Percentiles rank a stretch among this genome's conserved stretches.
Evolutionary conservation across 2,113 vertebrate species (phyloP).

Genomic region (Solea senegalensis): DNA sequence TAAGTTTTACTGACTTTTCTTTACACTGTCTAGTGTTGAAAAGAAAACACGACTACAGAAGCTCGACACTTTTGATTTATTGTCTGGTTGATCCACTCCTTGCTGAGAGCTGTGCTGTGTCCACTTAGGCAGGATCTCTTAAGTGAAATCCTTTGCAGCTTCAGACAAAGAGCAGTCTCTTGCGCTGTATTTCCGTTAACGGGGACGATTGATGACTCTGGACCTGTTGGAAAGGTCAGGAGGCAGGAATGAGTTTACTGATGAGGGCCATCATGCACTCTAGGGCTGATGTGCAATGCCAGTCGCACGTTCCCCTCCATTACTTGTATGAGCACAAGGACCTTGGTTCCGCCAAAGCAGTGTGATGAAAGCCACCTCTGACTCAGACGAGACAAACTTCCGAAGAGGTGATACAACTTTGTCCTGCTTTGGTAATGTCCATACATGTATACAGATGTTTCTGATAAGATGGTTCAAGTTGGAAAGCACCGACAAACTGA

Average conservation of each 20-base stretch:
- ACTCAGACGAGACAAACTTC: not conserved
- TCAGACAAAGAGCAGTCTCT: slow-evolving; percentile 7
- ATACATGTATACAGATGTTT: no score
- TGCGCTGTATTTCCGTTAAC: not conserved
- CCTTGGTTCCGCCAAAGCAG: slow-evolving; percentile 29
- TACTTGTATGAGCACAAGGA: slow-evolving; percentile 44
- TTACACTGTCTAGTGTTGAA: not conserved
- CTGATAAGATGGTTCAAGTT: no score
- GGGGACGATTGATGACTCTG: slow-evolving; percentile 10
- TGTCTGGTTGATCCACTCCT: slow-evolving; percentile 7
- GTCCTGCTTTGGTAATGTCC: no score
- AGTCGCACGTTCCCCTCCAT: slow-evolving; percentile 28
- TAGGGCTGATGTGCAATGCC: slow-evolving; percentile 17
- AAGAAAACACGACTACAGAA: not conserved
- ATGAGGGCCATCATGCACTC: slow-evolving; percentile 50
- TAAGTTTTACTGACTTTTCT: no score
- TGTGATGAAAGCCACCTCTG: slow-evolving; percentile 25
- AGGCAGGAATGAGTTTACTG: slow-evolving; percentile 42
- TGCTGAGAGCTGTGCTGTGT: slow-evolving; percentile 11
- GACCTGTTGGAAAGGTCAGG: slow-evolving; percentile 53
- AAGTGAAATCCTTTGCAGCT: slow-evolving; percentile 37
- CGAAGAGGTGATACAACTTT: no score
- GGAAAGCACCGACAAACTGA: no score
- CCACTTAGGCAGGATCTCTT: slow-evolving; percentile 14
- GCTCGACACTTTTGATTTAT: slow-evolving; percentile 16